phyloP scores from a whole-genome alignment of 2,888 invertebrate genomes.

The Lithophane socia region DNA sequence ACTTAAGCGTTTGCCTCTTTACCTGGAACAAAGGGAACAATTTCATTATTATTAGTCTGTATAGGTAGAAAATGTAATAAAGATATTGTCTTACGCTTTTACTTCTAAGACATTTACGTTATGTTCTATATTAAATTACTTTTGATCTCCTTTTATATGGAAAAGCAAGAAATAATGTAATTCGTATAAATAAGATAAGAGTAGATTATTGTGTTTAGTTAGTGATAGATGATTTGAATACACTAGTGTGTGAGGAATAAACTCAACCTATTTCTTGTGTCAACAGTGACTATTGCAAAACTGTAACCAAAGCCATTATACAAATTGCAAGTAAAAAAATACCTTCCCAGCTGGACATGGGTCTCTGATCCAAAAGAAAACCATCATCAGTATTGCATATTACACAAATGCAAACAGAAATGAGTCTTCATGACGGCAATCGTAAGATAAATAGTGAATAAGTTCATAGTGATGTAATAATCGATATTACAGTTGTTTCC shows the following conservation, averaged over 20 bases:
- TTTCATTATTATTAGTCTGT: conserved; percentile 52
- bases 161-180: background rate
- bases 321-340: background rate
- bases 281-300: background rate
- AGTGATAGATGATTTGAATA: background rate
- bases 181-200: background rate
- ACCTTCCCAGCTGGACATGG: too few relatives aligned
- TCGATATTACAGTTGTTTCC: conserved; percentile 24
- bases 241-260: background rate
- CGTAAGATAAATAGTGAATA: background rate
- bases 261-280: background rate
- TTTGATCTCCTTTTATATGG: conserved; percentile 5
- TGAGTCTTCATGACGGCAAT: background rate
- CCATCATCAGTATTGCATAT: background rate
- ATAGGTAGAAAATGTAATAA: conserved; percentile 45
- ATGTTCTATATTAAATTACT: conserved; percentile 28
- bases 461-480: conserved; percentile 4
- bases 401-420: background rate
- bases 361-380: too few relatives aligned
- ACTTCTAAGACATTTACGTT: conserved; percentile 31
- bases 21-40: conserved; percentile 65
- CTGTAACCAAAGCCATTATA: background rate
- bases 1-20: conserved; percentile 59
- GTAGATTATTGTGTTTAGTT: background rate
- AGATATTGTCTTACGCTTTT: conserved; percentile 38